Conservation (phyloP, 2,888 invertebrate genomes). For the Hemistola chrysoprasaria region DNA sequence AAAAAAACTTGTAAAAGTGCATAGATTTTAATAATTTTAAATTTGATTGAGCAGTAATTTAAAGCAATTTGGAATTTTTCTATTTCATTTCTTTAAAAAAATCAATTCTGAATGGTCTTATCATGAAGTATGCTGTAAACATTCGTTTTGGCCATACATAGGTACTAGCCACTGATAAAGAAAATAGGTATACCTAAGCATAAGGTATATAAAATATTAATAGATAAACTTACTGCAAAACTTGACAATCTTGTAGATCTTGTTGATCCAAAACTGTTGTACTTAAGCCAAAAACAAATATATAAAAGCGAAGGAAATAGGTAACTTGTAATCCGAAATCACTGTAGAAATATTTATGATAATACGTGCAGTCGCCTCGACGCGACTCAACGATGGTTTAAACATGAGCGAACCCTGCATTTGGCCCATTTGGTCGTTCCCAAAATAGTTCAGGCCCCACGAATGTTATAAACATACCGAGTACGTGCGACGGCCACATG, state of each 20-base stretch:
- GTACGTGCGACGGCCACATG: conserved; percentile 46
- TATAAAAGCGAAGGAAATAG: no score
- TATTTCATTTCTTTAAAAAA: conserved; percentile 6
- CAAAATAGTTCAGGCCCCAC: conserved; percentile 79
- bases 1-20: no score
- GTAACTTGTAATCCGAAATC: conserved; percentile 20
- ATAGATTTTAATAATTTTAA: no score
- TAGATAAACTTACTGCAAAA: conserved; percentile 14
- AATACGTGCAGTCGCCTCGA: conserved; percentile 37
- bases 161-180: conserved; percentile 64
- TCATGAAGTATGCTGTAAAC: conserved; percentile 44
- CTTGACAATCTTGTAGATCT: no score
- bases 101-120: conserved; percentile 36
- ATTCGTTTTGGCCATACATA: conserved; percentile 46
- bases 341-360: conserved; percentile 22
- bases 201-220: no score
- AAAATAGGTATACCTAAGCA: no score
- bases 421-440: conserved; percentile 74
- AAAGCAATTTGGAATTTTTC: no score
- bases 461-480: conserved; percentile 79
- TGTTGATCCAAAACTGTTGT: no score
- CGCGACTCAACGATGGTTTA: conserved; percentile 50
- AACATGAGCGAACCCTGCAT: conserved; percentile 66
- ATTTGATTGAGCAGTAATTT: no score
- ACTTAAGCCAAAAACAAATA: no score